Evolutionary conservation across 2,113 vertebrate species (phyloP), one percentile per base, ranked within the genome.

Genomic region (Albula glossodonta): DNA sequence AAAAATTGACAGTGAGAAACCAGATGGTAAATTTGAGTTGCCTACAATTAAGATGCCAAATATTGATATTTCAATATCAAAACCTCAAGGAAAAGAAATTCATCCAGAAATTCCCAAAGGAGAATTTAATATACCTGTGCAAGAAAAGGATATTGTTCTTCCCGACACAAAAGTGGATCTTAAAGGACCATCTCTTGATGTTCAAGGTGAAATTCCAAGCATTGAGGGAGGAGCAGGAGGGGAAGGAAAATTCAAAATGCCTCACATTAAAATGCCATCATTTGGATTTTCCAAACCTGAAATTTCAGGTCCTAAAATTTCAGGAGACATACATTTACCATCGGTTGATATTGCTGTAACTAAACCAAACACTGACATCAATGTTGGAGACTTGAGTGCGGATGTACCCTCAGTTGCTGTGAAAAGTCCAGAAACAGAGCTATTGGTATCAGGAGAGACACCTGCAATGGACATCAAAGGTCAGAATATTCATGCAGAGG

Each of bases 401-500:
- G 82, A 31, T 87, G 87, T 25, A 19, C 13, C 82, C 4, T 66
- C 56, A 77, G 6, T 78, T 10, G 70, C 48, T 53, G 74, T 77
- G 31, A 80, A 79, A 56, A 15, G 6, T 22, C 52, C 53, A 11
- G 51, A 51, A 51, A 3, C 80, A 22, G 80, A 0, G 15, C 49
- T 81, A 51, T 8, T 4, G 22, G 51, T 82, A 19, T 56, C 53
- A 6, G 53, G 53, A 56, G 53, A 56, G 53, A 11, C 53, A 56
- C 53, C 53, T 56, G 53, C 53, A 56, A n/a, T 80, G 15, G 48
- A 80, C 49, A 80, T 60, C 56, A 66, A 13, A 84, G 83, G 90
- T 86, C 84, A 80, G 17, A 87, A 92, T 84, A 80, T 31, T 41
- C 86, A 91, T 12, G 25, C 51, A 19, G 89, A 92, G 87, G 88